A percentile compares a stretch with the other conserved stretches of the same genome.
These are phyloP conservation scores for Hydrozoanthus gracilis DNA, from an alignment of 92 coral and sea anemone species.

Conservation along the genomic window DNA sequence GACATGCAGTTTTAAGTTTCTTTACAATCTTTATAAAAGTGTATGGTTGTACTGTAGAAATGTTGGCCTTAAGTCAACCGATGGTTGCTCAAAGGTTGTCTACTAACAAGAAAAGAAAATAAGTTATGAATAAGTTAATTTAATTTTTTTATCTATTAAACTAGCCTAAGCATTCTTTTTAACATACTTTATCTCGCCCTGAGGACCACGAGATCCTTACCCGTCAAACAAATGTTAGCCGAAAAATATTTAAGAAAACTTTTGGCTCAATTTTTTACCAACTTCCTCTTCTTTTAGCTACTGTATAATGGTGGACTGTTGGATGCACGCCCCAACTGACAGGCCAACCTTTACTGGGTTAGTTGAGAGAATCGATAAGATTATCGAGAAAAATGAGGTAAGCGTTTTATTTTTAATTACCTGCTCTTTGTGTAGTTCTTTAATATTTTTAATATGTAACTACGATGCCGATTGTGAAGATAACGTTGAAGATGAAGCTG, in stretches of 20 bases:
- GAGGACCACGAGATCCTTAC: too few species aligned
- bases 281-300: slow-evolving; percentile 46
- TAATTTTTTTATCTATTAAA: too few species aligned
- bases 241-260: too few species aligned
- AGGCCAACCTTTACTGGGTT: slow-evolving; percentile 85
- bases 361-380: slow-evolving; percentile 82
- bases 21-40: not conserved
- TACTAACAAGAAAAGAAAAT: too few species aligned
- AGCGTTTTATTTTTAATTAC: not conserved
- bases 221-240: too few species aligned
- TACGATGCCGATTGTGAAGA: not conserved
- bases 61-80: too few species aligned
- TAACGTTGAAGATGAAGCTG: not conserved
- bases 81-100: too few species aligned
- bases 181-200: too few species aligned
- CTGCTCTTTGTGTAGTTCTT: not conserved
- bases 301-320: slow-evolving; percentile 73
- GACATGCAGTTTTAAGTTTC: not conserved
- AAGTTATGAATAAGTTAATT: too few species aligned
- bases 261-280: too few species aligned
- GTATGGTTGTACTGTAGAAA: not conserved
- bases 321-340: slow-evolving; percentile 85
- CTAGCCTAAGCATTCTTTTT: too few species aligned
- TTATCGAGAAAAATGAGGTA: slow-evolving; percentile 86
- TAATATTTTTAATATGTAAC: too few species aligned